phyloP scores from a whole-genome alignment of 2,888 invertebrate genomes.

The Abrostola tripartita region DNA sequence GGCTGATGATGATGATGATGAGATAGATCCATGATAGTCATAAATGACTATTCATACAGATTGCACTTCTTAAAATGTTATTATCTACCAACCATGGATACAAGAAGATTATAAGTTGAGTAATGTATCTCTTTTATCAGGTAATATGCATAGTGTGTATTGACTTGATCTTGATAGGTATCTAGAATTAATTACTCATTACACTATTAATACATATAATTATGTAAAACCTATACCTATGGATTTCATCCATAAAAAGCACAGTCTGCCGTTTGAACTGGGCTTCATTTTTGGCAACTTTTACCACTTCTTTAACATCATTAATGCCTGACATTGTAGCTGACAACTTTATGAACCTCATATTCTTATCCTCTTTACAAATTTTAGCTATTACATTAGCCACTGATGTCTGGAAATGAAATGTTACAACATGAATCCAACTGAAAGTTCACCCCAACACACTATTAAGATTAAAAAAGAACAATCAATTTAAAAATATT shows the following conservation, averaged over 20 bases:
- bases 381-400: slow-evolving; percentile 92
- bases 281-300: slow-evolving; percentile 91
- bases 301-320: slow-evolving; percentile 93
- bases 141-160: too few species aligned
- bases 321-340: slow-evolving; percentile 93
- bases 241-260: slow-evolving; percentile 96
- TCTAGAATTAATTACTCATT: neutral
- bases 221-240: slow-evolving; percentile 76
- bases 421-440: neutral
- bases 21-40: too few species aligned
- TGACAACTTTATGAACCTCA: slow-evolving; percentile 92
- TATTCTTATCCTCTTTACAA: slow-evolving; percentile 88
- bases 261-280: slow-evolving; percentile 92
- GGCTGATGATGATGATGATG: too few species aligned
- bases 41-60: too few species aligned
- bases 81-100: too few species aligned
- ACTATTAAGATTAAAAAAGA: too few species aligned
- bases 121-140: too few species aligned
- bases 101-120: too few species aligned
- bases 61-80: too few species aligned
- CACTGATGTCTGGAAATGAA: slow-evolving; percentile 90
- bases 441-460: neutral
- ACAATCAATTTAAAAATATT: too few species aligned
- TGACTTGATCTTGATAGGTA: neutral
- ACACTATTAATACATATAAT: too few species aligned